phyloP scores from a whole-genome alignment of 2,113 vertebrate genomes.

The Galemys pyrenaicus region DNA sequence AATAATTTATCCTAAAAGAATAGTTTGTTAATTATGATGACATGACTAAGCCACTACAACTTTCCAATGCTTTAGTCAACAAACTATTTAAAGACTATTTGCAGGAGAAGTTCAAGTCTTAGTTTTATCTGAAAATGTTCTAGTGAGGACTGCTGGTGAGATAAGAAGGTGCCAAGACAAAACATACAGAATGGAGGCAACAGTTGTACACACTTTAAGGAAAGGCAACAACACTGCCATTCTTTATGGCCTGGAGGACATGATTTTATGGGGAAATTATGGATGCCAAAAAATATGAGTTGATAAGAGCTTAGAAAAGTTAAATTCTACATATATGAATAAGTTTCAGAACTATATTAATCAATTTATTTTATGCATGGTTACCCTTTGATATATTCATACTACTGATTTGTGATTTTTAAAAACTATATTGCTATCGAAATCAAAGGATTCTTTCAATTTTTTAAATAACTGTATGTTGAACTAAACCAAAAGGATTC shows the following conservation, averaged over 20 bases:
- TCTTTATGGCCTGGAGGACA: not conserved
- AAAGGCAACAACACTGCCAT: not conserved
- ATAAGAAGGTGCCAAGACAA: not conserved
- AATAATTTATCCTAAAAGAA: not conserved
- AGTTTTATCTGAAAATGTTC: not conserved
- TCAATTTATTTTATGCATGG: not conserved
- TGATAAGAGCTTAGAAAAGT: slow-evolving; percentile 34
- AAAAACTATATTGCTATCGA: not conserved
- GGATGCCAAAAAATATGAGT: not conserved
- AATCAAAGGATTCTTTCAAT: not conserved
- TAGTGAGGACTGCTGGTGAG: slow-evolving; percentile 15
- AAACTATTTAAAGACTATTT: not conserved
- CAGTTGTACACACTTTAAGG: not conserved
- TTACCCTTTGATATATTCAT: not conserved
- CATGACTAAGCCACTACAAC: not conserved
- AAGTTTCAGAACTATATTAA: slow-evolving; percentile 20
- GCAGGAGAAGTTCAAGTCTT: not conserved
- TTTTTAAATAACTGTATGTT: not conserved
- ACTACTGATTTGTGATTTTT: not conserved
- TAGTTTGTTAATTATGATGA: not conserved
- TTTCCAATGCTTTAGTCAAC: not conserved
- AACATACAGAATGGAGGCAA: not conserved
- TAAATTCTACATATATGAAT: not conserved
- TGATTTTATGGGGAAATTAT: not conserved
- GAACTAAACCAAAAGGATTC: slow-evolving; percentile 21